Base-by-base conservation (phyloP, 2,888 invertebrate species). In the Macropis europaea region DNA sequence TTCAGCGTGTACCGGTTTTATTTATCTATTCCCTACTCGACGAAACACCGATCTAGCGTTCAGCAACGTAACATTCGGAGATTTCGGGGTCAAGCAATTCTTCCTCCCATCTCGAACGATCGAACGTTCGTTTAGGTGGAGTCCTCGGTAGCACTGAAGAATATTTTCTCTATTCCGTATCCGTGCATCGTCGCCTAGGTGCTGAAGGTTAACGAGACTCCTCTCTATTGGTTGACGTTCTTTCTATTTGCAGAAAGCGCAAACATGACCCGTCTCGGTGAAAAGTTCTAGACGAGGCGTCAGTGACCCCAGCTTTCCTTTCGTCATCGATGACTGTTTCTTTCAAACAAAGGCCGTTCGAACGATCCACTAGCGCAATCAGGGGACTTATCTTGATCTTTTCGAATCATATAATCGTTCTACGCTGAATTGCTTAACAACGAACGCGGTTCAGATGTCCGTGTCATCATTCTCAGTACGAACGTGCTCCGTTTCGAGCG, bases 161-260 rank as follows among this genome's bases (percentile, higher is more conserved):
- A 26, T 45, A 17, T 17, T 50, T 54, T 2, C 36, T 24, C 22
- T 1, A 11, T 6, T 17, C 24, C n/a, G 56, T 19, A 9, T 36
- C 24, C 26, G 15, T 17, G 22, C 7, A 3, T 19, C 9, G 15
- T 22, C 9, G 6, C 28, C 17, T 3, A 17, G 13, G 24, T 17
- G 43, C 38, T 57, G 68, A 50, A 68, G 68, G 36, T 50, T 28
- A 66, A 36, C 53, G 9, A 11, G 22, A 13, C 32, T n/a, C 11
- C 30, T 15, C 11, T 32, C 34, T 15, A 22, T n/a, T n/a, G n/a
- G 30, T 15, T n/a, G n/a, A 11, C 24, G n/a, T 15, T 54, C 64
- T 73, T 56, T 72, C 72, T 73, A 64, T 73, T 73, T 73, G 40
- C 72, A 43, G 73, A 72, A 56, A 73, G 64, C 2, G 60, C 54